Conservation (phyloP, 2,888 invertebrate species). For the Drepana falcataria region DNA sequence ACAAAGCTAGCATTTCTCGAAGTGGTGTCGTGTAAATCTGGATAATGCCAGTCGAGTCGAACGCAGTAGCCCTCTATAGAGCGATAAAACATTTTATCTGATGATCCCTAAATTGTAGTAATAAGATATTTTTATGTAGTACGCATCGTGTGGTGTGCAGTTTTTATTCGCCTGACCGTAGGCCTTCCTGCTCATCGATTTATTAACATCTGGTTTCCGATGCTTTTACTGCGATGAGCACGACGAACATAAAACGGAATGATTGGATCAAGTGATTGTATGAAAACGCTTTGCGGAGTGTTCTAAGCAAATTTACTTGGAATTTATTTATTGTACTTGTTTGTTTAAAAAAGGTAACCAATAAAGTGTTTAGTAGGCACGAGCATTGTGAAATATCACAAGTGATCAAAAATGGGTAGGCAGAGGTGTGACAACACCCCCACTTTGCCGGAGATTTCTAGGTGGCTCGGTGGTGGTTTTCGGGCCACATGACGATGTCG, state of each 20-base stretch:
- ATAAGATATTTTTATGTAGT: conserved; percentile 1
- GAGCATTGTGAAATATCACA: too few species aligned
- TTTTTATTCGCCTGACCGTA: background rate
- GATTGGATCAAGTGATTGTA: background rate
- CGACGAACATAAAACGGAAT: background rate
- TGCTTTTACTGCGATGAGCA: background rate
- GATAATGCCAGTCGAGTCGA: conserved; percentile 12
- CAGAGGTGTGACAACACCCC: too few species aligned
- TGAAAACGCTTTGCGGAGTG: background rate
- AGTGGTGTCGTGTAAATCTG: conserved; percentile 22
- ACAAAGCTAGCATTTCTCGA: conserved; percentile 25
- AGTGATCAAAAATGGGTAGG: too few species aligned
- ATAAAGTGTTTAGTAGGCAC: too few species aligned
- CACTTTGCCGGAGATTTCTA: too few species aligned
- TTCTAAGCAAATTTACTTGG: background rate
- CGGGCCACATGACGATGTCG: too few species aligned
- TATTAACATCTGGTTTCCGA: background rate
- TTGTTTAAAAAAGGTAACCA: too few species aligned
- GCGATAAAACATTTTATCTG: conserved; percentile 24
- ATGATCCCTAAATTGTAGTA: conserved; percentile 7
- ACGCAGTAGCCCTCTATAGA: conserved; percentile 13
- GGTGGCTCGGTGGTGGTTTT: too few species aligned
- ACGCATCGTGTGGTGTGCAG: background rate
- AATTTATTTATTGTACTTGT: too few species aligned
- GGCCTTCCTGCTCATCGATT: background rate